Base-by-base conservation (phyloP, 2,797 vertebrate species). In the Syngnathus acus region DNA sequence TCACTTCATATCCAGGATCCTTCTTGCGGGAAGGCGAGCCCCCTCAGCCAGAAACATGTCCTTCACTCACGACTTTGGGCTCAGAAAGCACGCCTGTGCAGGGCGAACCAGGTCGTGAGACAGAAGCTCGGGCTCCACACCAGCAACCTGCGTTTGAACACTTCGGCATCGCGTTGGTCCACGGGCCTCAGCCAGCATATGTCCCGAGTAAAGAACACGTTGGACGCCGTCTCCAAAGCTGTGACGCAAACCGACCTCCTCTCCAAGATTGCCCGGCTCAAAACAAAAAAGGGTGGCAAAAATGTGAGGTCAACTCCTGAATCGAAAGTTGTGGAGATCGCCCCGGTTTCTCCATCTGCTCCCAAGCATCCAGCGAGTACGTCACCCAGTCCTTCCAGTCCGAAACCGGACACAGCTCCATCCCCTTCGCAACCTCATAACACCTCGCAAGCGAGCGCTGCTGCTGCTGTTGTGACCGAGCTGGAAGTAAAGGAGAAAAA, bases 221-320 rank as follows among this genome's bases (percentile, higher is more conserved):
- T 97, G 72, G 93, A 93, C 78, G 94, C 94, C 62, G 92, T 95
- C 82, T 94, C 95, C 50, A 98, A 97, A 90, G 95, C 90, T 68
- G 91, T 98, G 75, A 94, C 91, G 14, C 95, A 94, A 67, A 90
- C 90, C 65, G 93, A 97, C 68, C 88, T 97, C 65, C 83, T 94
- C 72, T 93, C 94, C 73, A 93, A 88, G 75, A 93, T 98, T 67
- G 85, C 91, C 68, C 89, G 90, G 64, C 80, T 96, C 54, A 98
- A 94, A 75, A 88, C 91, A 4, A 89, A 82, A 69, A 86, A 88
- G 73, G 75, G 64, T 67, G 81, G 75, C 8, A 91, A 89, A 84
- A 74, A 80, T 57, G 73, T 77, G 51, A 85, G 89, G 71, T 74
- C 71, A 40, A 82, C 40, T 66, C 47, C 65, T 63, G 89, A 73